Evolutionary conservation across 2,113 vertebrate genomes (phyloP).

Genomic region (Paedocypris sp.): DNA sequence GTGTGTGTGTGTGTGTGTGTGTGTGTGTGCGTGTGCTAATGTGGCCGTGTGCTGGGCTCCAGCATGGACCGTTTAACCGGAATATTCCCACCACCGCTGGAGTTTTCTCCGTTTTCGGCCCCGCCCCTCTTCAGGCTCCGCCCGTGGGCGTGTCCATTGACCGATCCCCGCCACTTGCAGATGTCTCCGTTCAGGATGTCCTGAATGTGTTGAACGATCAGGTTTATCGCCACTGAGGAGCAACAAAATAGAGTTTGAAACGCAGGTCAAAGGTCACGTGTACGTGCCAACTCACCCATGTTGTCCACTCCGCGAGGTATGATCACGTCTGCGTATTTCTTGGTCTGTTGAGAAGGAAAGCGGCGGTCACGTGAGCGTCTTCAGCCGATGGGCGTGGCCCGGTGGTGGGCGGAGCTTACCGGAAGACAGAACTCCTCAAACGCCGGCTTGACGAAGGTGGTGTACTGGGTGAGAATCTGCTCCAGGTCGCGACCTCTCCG

Average conservation of each 20-base stretch:
- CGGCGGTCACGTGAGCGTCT: background rate
- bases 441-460: constrained; percentile 91
- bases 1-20: constrained; percentile 49
- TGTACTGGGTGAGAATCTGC: constrained; percentile 93
- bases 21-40: constrained; percentile 51
- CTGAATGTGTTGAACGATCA: constrained; percentile 97
- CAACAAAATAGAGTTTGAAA: background rate
- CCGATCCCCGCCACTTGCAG: constrained; percentile 77
- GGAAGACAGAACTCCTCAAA: constrained; percentile 96
- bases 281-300: constrained; percentile 91
- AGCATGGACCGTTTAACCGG: constrained; percentile 72
- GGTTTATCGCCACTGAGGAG: constrained; percentile 85
- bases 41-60: constrained; percentile 89
- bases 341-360: constrained; percentile 66
- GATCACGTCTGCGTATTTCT: constrained; percentile 95
- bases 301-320: constrained; percentile 95
- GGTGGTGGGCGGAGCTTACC: too few species aligned
- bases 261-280: too few species aligned
- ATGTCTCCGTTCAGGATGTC: constrained; percentile 89
- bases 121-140: constrained; percentile 70
- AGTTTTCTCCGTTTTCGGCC: constrained; percentile 58
- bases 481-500: constrained; percentile 85
- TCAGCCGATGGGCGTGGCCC: too few species aligned
- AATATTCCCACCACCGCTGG: constrained; percentile 35
- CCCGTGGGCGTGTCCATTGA: constrained; percentile 60